Evolutionary conservation across 1,140 invertebrate genomes (phyloP).

Genomic region (Euwallacea similis): DNA sequence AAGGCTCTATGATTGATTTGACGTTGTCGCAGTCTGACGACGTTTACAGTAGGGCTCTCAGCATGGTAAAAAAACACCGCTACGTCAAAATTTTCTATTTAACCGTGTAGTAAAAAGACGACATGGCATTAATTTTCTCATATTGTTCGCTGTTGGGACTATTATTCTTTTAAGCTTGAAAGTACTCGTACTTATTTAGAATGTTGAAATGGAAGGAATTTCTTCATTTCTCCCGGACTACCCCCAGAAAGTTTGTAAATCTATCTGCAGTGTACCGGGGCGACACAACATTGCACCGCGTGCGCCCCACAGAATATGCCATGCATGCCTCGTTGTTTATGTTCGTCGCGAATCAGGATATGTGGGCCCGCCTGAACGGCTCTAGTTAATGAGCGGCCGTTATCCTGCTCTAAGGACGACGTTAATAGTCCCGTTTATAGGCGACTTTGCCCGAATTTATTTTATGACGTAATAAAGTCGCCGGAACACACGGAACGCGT

Average conservation of each 20-base stretch:
- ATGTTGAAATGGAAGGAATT: too few species aligned
- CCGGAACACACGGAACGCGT: constrained; percentile 17
- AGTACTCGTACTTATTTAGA: too few species aligned
- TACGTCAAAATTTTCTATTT: too few species aligned
- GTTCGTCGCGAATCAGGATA: constrained; percentile 25
- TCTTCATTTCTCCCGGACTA: constrained; percentile 8
- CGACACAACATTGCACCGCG: constrained; percentile 14
- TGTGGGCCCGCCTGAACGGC: constrained; percentile 22
- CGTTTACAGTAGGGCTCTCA: too few species aligned
- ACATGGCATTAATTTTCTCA: too few species aligned
- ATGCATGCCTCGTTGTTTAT: constrained; percentile 32
- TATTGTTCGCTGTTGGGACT: too few species aligned
- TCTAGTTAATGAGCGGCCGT: constrained; percentile 24
- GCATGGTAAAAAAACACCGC: too few species aligned
- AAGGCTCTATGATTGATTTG: too few species aligned
- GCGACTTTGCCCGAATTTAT: constrained; percentile 31
- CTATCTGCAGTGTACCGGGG: constrained; percentile 18
- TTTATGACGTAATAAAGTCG: constrained; percentile 25
- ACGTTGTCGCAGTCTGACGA: too few species aligned
- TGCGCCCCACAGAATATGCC: constrained; percentile 21
- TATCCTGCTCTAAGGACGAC: constrained; percentile 28
- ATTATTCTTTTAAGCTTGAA: neutral
- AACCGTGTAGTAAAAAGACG: too few species aligned
- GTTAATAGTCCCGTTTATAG: constrained; percentile 31
- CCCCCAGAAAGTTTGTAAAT: constrained; percentile 18